A percentile compares a stretch with the other conserved stretches of the same genome.
Evolutionary conservation across 2,113 vertebrate genomes (phyloP).

Genomic region (Ceuthmochares aereus): DNA sequence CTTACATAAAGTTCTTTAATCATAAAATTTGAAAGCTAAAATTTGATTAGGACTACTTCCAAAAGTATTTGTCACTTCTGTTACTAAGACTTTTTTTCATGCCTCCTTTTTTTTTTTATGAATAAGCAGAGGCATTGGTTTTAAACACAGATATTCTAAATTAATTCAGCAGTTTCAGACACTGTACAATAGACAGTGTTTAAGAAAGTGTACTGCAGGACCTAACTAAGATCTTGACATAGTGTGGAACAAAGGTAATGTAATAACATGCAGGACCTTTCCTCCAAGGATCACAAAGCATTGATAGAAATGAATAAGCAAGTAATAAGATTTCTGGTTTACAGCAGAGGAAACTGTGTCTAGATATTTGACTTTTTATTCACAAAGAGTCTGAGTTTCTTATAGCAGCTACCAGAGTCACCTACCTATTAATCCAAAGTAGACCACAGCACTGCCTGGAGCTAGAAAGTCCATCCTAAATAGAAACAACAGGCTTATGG

Average conservation of each 20-base stretch:
- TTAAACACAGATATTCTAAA: background rate
- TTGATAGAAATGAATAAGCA: background rate
- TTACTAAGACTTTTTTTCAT: background rate
- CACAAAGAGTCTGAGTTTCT: background rate
- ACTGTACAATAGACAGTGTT: background rate
- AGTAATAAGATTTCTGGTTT: constrained; percentile 25
- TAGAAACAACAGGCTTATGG: background rate
- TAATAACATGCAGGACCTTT: background rate
- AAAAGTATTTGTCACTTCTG: constrained; percentile 12
- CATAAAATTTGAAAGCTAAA: constrained; percentile 55
- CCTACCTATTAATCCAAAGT: background rate
- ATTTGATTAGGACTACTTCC: constrained; percentile 26
- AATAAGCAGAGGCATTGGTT: background rate
- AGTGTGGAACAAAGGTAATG: constrained; percentile 24
- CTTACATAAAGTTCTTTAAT: constrained; percentile 39
- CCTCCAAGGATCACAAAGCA: background rate
- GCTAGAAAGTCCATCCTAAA: background rate
- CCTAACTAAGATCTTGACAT: background rate
- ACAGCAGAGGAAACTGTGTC: background rate
- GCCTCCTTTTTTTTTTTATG: background rate
- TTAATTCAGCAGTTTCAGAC: background rate
- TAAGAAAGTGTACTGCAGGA: background rate
- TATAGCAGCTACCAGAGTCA: background rate
- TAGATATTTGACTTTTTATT: background rate
- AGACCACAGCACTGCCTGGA: background rate